phyloP scores from a whole-genome alignment of 1,140 invertebrate species.

The Bombus confusus region DNA sequence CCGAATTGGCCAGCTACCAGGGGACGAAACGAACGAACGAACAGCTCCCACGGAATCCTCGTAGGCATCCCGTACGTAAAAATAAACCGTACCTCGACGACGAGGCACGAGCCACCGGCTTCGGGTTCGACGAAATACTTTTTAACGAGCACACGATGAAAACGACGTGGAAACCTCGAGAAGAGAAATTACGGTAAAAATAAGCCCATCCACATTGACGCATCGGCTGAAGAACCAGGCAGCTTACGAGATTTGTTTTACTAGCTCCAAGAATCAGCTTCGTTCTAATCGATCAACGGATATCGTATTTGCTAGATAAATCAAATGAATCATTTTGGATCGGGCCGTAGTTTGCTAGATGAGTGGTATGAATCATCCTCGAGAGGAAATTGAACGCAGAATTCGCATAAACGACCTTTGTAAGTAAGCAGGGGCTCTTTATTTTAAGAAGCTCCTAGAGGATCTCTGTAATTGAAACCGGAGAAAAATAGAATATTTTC shows the following conservation, averaged over 20 bases:
- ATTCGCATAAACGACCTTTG: background rate
- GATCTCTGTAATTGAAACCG: background rate
- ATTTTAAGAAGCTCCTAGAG: conserved; percentile 1
- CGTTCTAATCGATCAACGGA: background rate
- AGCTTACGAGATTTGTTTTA: background rate
- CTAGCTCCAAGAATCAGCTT: background rate
- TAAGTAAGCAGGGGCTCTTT: background rate
- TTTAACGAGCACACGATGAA: conserved; percentile 49
- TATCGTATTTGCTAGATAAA: background rate
- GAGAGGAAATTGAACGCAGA: background rate
- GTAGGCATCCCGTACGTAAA: conserved; percentile 53
- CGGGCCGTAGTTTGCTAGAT: background rate
- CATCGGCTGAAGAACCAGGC: too few species aligned
- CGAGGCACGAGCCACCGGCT: background rate
- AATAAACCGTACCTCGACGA: conserved; percentile 42
- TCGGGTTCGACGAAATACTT: conserved; percentile 35
- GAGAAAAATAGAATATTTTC: background rate
- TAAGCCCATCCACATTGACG: background rate
- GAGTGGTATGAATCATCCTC: background rate
- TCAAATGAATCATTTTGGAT: background rate
- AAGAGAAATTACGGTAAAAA: conserved; percentile 11
- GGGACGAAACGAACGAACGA: conserved; percentile 42
- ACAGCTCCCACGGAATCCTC: conserved; percentile 53
- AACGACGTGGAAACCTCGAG: background rate
- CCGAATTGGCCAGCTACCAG: conserved; percentile 62